A percentile compares a stretch with the other conserved stretches of the same genome.
These are phyloP conservation scores for Caiman crocodilus DNA, from an alignment of 2,797 vertebrate genomes.

Conservation along the genomic window DNA sequence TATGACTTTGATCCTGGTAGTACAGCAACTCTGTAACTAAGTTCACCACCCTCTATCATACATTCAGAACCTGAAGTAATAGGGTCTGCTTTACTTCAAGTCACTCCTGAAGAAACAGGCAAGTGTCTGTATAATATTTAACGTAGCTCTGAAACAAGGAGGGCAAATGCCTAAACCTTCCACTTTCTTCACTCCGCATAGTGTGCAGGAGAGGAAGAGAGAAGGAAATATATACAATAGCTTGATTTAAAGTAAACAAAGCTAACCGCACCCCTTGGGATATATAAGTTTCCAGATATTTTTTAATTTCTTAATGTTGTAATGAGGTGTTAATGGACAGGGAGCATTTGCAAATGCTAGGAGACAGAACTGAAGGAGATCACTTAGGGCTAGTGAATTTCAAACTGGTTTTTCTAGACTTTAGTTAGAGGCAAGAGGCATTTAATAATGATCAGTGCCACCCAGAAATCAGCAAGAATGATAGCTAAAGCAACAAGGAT, in stretches of 20 bases:
- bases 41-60: background rate
- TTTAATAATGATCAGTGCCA: fast-evolving
- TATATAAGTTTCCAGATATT: background rate
- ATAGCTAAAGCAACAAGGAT: background rate
- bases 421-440: too few species aligned
- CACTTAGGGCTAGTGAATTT: fast-evolving
- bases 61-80: background rate
- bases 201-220: too few species aligned
- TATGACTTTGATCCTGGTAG: background rate
- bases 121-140: background rate
- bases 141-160: background rate
- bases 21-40: background rate
- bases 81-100: background rate
- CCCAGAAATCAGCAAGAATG: fast-evolving
- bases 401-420: fast-evolving
- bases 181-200: too few species aligned
- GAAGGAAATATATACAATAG: background rate
- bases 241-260: background rate
- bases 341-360: background rate
- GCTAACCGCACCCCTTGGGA: background rate
- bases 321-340: background rate
- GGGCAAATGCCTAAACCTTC: background rate
- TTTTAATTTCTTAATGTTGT: background rate
- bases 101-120: background rate
- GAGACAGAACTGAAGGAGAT: fast-evolving